These are phyloP conservation scores for Pelecanus crispus DNA, from an alignment of 2,113 vertebrate genomes.

Conservation along the genomic window DNA sequence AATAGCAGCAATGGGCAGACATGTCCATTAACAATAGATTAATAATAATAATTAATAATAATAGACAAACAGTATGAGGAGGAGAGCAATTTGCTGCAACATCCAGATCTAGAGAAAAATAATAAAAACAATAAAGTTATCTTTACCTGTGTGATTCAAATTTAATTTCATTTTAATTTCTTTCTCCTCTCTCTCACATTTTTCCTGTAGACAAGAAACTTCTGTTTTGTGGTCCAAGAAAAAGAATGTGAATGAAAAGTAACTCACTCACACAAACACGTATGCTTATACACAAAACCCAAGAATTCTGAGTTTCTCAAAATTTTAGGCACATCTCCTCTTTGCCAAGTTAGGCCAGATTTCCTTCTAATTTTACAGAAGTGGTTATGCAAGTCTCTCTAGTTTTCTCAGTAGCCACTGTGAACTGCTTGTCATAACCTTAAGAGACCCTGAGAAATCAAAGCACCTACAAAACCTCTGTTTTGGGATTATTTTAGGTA, in stretches of 20 bases:
- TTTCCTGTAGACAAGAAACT: background rate
- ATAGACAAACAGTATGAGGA: background rate
- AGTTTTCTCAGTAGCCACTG: background rate
- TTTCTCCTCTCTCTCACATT: background rate
- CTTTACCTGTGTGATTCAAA: background rate
- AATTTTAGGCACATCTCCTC: background rate
- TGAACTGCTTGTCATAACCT: background rate
- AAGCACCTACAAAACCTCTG: background rate
- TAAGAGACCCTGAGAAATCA: constrained; percentile 9
- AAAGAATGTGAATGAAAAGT: background rate
- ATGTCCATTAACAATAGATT: background rate
- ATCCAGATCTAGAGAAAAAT: background rate
- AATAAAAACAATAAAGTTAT: background rate
- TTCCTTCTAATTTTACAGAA: constrained; percentile 5
- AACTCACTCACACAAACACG: background rate
- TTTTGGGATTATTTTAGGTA: constrained; percentile 3
- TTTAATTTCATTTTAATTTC: background rate
- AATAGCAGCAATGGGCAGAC: background rate
- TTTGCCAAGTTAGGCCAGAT: background rate
- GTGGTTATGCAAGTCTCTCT: background rate
- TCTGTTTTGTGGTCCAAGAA: background rate
- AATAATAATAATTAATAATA: background rate
- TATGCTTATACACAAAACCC: background rate
- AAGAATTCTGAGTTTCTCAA: background rate
- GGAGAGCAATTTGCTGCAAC: background rate